These are phyloP conservation scores for Cosmia pyralina DNA, from an alignment of 2,888 invertebrate genomes.

Conservation along the genomic window DNA sequence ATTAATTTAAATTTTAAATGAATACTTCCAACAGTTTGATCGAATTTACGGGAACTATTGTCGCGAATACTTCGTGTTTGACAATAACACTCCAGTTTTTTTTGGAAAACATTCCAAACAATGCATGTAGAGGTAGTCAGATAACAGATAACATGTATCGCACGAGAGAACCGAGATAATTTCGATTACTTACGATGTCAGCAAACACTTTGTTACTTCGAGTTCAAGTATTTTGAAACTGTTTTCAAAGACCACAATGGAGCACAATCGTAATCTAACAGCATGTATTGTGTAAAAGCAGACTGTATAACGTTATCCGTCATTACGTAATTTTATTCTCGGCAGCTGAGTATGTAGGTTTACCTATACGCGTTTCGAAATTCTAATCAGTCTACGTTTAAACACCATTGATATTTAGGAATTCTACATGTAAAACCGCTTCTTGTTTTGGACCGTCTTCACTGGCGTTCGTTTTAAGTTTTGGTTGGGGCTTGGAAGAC, in stretches of 20 bases:
- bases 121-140: slow-evolving; percentile 50
- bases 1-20: slow-evolving; percentile 28
- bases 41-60: slow-evolving; percentile 36
- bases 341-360: slow-evolving; percentile 78
- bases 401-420: slow-evolving; percentile 50
- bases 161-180: slow-evolving; percentile 62
- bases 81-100: slow-evolving; percentile 51
- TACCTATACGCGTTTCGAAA: slow-evolving; percentile 76
- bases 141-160: slow-evolving; percentile 68
- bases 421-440: slow-evolving; percentile 1
- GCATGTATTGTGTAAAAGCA: slow-evolving; percentile 60
- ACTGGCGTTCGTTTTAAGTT: background rate
- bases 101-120: slow-evolving; percentile 55
- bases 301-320: slow-evolving; percentile 63
- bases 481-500: background rate
- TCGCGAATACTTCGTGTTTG: slow-evolving; percentile 46
- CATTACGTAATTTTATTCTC: slow-evolving; percentile 75
- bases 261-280: slow-evolving; percentile 45
- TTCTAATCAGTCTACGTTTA: slow-evolving; percentile 69
- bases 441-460: background rate
- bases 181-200: slow-evolving; percentile 34
- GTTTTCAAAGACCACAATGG: slow-evolving; percentile 33
- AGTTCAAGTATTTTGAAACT: slow-evolving; percentile 43
- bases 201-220: slow-evolving; percentile 24
- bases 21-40: slow-evolving; percentile 15